A percentile compares a stretch with the other conserved stretches of the same genome.
phyloP scores from a whole-genome alignment of 2,797 vertebrate genomes.

The Intellagama lesueurii region DNA sequence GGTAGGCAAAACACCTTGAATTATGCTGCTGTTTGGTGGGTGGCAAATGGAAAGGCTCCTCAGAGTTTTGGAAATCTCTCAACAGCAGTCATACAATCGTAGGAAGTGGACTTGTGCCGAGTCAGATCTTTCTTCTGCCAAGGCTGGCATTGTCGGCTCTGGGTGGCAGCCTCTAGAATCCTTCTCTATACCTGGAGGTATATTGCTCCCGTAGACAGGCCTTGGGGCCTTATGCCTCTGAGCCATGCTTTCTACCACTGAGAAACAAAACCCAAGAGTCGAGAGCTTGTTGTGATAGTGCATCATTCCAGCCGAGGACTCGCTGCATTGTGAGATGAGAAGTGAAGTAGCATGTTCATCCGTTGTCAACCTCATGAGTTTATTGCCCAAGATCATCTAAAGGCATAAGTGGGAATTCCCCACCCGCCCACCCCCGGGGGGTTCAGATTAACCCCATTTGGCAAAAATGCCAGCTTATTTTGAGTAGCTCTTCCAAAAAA shows the following conservation, averaged over 20 bases:
- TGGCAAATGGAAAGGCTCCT: slow-evolving; percentile 21
- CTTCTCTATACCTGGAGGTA: neutral
- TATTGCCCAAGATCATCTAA: slow-evolving; percentile 2
- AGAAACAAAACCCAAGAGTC: too few relatives aligned
- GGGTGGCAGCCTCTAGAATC: neutral
- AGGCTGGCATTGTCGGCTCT: neutral
- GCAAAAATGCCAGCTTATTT: neutral
- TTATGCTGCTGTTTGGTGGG: neutral
- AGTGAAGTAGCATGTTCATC: neutral
- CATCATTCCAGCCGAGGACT: too few relatives aligned
- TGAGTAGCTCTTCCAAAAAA: neutral
- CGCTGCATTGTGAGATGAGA: neutral
- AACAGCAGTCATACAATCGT: neutral
- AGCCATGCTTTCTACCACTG: too few relatives aligned
- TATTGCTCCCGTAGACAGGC: too few relatives aligned
- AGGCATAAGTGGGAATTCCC: neutral
- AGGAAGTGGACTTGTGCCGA: neutral
- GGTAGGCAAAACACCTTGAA: neutral
- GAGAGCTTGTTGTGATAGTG: too few relatives aligned
- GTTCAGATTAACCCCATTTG: neutral
- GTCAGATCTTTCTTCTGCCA: neutral
- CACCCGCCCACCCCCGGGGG: neutral
- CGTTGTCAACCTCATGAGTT: neutral
- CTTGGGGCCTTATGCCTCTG: too few relatives aligned
- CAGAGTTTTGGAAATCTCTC: neutral